A percentile compares a stretch with the other conserved stretches of the same genome.
These are phyloP conservation scores for Bothrops jararaca DNA, from an alignment of 2,113 vertebrate species.

Conservation along the genomic window DNA sequence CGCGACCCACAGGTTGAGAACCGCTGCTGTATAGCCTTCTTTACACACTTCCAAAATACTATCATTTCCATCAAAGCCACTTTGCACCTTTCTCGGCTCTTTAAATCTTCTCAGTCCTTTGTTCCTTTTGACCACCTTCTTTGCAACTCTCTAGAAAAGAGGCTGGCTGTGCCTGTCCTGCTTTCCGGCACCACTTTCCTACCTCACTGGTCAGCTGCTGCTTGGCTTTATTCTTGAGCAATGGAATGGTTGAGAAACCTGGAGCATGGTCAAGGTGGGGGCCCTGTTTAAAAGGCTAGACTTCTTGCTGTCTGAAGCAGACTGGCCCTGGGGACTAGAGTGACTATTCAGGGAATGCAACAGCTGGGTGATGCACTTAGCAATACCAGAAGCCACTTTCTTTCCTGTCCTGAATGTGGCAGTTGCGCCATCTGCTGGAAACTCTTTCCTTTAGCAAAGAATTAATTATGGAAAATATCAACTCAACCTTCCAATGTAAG, in stretches of 20 bases:
- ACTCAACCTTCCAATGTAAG: neutral
- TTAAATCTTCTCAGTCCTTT: too few species aligned
- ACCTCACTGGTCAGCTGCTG: too few species aligned
- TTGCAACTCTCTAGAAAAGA: neutral
- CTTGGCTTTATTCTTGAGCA: too few species aligned
- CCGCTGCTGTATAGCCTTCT: neutral
- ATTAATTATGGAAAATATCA: neutral
- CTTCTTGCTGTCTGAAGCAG: neutral
- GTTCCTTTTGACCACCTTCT: neutral
- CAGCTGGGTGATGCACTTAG: too few species aligned
- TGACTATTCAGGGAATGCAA: too few species aligned
- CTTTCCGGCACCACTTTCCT: neutral
- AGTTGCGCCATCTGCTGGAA: slow-evolving; percentile 16
- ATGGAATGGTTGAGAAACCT: neutral
- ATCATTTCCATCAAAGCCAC: neutral
- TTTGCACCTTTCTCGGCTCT: too few species aligned
- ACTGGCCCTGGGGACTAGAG: neutral
- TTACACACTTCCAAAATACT: neutral
- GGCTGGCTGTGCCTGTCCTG: neutral
- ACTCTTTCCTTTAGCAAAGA: neutral
- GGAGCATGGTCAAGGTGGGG: neutral
- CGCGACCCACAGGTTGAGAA: too few species aligned
- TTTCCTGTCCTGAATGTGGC: neutral
- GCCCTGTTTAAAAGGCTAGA: neutral
- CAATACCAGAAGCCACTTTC: neutral